Conservation (phyloP, 1,140 invertebrate species). For the Formica selysi region DNA sequence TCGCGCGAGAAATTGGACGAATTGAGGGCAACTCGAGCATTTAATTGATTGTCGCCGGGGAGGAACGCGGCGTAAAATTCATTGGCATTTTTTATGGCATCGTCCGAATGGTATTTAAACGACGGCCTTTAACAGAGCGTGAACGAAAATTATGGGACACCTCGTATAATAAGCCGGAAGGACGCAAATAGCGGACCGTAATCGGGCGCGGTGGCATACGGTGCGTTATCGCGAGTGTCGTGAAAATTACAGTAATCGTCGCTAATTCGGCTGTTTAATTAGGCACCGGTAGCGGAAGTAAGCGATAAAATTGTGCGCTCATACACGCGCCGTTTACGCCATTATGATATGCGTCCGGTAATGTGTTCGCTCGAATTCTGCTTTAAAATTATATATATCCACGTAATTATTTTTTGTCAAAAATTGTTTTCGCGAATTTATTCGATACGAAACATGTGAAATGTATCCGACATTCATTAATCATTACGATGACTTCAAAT, state of each 20-base stretch:
- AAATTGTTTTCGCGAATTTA: slow-evolving; percentile 11
- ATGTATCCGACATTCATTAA: neutral
- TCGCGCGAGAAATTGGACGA: slow-evolving; percentile 68
- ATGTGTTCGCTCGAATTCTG: slow-evolving; percentile 20
- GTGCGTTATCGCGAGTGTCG: slow-evolving; percentile 33
- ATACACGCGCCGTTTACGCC: neutral
- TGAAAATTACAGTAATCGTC: slow-evolving; percentile 71
- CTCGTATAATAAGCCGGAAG: slow-evolving; percentile 54
- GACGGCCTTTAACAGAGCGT: slow-evolving; percentile 35
- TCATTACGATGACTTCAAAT: too few species aligned
- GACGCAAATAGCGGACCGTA: slow-evolving; percentile 24
- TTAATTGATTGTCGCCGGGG: slow-evolving; percentile 64
- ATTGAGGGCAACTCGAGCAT: slow-evolving; percentile 61
- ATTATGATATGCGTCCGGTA: neutral
- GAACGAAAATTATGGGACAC: slow-evolving; percentile 66
- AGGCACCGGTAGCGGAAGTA: slow-evolving; percentile 50
- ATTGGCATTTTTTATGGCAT: slow-evolving; percentile 59
- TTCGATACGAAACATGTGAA: neutral
- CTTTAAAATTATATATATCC: slow-evolving; percentile 23
- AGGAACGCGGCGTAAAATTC: slow-evolving; percentile 52
- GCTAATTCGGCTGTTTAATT: slow-evolving; percentile 72
- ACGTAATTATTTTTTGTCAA: slow-evolving; percentile 3
- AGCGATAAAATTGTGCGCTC: slow-evolving; percentile 52
- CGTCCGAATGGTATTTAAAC: slow-evolving; percentile 54
- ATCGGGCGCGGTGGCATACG: slow-evolving; percentile 50